Base-by-base conservation (phyloP, 2,888 invertebrate species). In the Sinodicranocentrus sp. region DNA sequence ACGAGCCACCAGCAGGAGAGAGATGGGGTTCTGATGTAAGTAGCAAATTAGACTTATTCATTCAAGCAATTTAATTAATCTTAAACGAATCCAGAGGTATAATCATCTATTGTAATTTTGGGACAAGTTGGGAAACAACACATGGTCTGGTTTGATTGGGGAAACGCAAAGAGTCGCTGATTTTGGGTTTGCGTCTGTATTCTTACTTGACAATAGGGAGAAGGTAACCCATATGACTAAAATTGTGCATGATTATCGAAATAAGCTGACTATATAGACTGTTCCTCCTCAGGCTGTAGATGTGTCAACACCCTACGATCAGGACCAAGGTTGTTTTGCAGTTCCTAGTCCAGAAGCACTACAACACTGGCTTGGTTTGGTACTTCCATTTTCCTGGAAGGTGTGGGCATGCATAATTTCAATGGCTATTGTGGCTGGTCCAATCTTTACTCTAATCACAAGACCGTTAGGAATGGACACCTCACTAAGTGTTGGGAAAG, bases 361-460 rank as follows among this genome's bases (percentile, higher is more conserved):
- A 1, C 87, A 88, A 63, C 87, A 88, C 52, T 87, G 88, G 88
- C 75, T 88, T 0, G 88, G 88, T 13, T 70, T 88, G 0, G 79
- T 88, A 17, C 63, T 88, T 0, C 88, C 88, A 10, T 88, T 88
- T 76, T 88, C 88, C 0, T 88, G 88, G 88, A 33, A 48, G n/a
- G 88, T 88, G 21, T 88, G 88, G 88, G 88, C 85, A 17, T 88
- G 88, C 26, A 76, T 88, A 1, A 15, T 88, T 1, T 71, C 87
- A 8, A 87, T 88, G 86, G 88, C 88, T n/a, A 70, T 88, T n/a
- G 72, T 88, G 10, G 85, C 88, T 25, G 88, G 88, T 6, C 88
- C 88, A 8, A 83, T 80, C 8, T 88, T 88, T 67, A 85, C 82
- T 8, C 23, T 61, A 1, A 87, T 88, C 8, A 88, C 88, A 0